phyloP scores from a whole-genome alignment of 1,140 invertebrate genomes.

The Cyrtorhinus lividipennis region DNA sequence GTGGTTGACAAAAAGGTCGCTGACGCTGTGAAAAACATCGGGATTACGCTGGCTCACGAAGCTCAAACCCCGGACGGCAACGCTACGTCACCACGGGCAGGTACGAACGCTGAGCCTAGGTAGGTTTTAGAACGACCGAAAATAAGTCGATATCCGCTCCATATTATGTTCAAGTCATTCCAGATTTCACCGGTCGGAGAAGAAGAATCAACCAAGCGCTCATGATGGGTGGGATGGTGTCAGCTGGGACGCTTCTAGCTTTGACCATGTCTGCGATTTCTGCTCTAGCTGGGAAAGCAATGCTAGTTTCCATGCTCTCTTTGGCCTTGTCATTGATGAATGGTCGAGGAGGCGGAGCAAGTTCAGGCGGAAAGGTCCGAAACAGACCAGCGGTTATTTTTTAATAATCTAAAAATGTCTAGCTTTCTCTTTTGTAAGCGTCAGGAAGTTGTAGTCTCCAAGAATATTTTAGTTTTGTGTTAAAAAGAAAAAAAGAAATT shows the following conservation, averaged over 20 bases:
- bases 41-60: background rate
- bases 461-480: too few relatives aligned
- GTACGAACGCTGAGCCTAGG: too few relatives aligned
- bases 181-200: slow-evolving; percentile 3
- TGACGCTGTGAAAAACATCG: background rate
- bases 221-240: slow-evolving; percentile 11
- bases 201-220: slow-evolving; percentile 1
- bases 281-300: slow-evolving; percentile 5
- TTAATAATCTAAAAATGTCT: too few relatives aligned
- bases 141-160: too few relatives aligned
- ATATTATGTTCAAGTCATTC: too few relatives aligned
- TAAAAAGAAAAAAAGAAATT: too few relatives aligned
- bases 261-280: slow-evolving; percentile 10
- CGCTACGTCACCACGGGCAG: background rate
- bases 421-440: too few relatives aligned
- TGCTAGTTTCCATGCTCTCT: background rate
- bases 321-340: background rate
- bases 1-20: slow-evolving; percentile 5
- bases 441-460: too few relatives aligned
- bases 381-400: too few relatives aligned
- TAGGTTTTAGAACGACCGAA: too few relatives aligned
- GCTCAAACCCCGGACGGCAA: background rate
- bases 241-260: slow-evolving; percentile 3
- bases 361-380: background rate
- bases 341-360: background rate